A percentile compares a stretch with the other conserved stretches of the same genome.
These are phyloP conservation scores for Acanthosepion esculentum DNA, from an alignment of 2,888 invertebrate species.

Conservation along the genomic window DNA sequence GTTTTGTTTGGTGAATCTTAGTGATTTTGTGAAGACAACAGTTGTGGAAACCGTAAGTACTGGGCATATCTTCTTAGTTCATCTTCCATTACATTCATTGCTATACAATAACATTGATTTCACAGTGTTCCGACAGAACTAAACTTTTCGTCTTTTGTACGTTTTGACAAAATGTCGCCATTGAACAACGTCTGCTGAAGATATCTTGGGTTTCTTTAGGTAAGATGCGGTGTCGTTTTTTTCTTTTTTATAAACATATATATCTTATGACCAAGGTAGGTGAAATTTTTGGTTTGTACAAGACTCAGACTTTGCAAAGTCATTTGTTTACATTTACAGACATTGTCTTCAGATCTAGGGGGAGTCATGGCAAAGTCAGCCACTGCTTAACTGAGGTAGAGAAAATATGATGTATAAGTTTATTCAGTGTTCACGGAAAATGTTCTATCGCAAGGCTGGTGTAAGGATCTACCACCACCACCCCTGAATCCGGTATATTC, in stretches of 20 bases:
- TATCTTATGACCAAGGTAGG: not conserved
- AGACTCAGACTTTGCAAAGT: not conserved
- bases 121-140: not conserved
- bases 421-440: too few relatives aligned
- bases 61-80: not conserved
- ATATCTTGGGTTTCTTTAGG: not conserved
- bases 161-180: not conserved
- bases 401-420: too few relatives aligned
- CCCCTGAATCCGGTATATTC: too few relatives aligned
- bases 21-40: too few relatives aligned
- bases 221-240: rapidly evolving
- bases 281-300: not conserved
- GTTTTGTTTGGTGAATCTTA: too few relatives aligned
- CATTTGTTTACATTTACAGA: not conserved
- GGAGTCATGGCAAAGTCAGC: too few relatives aligned
- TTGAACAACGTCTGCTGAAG: not conserved
- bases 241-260: not conserved
- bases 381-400: too few relatives aligned
- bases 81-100: not conserved
- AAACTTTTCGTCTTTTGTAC: not conserved
- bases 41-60: too few relatives aligned
- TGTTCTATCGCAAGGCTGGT: too few relatives aligned
- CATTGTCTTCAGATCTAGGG: not conserved
- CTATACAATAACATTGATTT: not conserved
- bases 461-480: too few relatives aligned